Base-by-base conservation (phyloP, 2,113 vertebrate genomes). In the Laterallus jamaicensis region DNA sequence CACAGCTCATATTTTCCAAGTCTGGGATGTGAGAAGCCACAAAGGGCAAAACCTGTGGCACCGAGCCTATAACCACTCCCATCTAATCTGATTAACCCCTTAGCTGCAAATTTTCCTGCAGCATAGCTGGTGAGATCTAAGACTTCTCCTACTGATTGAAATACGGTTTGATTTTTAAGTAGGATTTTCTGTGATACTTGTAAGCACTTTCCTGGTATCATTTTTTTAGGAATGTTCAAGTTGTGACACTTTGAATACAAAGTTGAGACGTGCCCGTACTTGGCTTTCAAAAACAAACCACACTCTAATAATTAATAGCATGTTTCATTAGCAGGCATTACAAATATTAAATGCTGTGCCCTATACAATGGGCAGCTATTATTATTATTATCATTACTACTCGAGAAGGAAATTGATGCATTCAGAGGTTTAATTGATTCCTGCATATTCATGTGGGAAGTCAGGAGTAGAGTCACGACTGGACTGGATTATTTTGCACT, bases 1-100 rank as follows among this genome's bases (percentile, higher is more conserved):
- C 97, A 95, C 96, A 97, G 97, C 97, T 98, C 96, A 96, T 96
- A 98, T 98, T 98, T 98, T 98, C 98, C 97, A 98, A 98, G 97
- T 98, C 95, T 95, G 96, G 96, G 97, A 98, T 97, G 97, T 98
- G 97, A 98, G 98, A 98, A 98, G 96, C 94, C 98, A 98, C 97
- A 97, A 97, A 98, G 98, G 98, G 97, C 97, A 98, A 97, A 97
- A 96, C 93, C 96, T 96, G 58, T 96, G 97, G 97, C 97, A 96
- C 66, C 0, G 90, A 97, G 97, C 97, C 97, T 79, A 24, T 90
- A 98, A 95, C 97, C 97, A 97, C 97, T 97, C 97, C 97, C 96
- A 95, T 93, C 79, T 49, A 74, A 73, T 97, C 50, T 74, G 66
- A 79, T 98, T 98, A 98, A 98, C 95, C 58, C 97, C 93, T 98